These are phyloP conservation scores for Ischnus inquisitorius DNA, from an alignment of 2,888 invertebrate genomes.

Conservation along the genomic window DNA sequence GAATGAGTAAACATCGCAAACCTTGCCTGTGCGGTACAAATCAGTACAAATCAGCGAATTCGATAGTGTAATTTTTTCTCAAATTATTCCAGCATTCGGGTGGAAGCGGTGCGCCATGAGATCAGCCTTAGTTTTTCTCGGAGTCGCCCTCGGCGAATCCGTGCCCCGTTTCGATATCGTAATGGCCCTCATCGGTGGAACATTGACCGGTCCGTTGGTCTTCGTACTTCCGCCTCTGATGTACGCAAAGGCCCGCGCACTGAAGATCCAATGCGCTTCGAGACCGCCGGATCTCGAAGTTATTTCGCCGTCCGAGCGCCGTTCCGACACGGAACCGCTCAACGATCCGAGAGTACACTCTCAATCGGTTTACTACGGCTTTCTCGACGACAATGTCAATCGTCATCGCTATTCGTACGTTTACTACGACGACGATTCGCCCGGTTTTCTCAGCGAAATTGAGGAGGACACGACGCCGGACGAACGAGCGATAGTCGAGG, in stretches of 20 bases:
- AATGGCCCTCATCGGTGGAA: constrained; percentile 94
- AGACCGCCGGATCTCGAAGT: constrained; percentile 71
- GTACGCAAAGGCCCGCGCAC: constrained; percentile 89
- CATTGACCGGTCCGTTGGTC: constrained; percentile 93
- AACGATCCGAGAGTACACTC: constrained; percentile 79
- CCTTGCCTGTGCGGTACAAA: too few species aligned
- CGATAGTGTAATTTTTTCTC: constrained; percentile 9
- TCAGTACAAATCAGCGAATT: too few species aligned
- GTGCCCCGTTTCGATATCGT: constrained; percentile 95
- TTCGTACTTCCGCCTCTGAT: constrained; percentile 94
- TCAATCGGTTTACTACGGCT: constrained; percentile 76
- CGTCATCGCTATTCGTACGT: constrained; percentile 78
- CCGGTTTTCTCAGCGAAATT: constrained; percentile 60
- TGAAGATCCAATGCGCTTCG: constrained; percentile 77
- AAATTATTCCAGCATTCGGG: constrained; percentile 89
- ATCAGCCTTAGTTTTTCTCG: constrained; percentile 89
- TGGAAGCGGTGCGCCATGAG: constrained; percentile 91
- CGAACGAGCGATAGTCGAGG: constrained; percentile 21
- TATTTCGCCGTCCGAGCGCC: constrained; percentile 74
- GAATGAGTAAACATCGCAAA: not conserved
- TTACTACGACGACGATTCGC: constrained; percentile 78
- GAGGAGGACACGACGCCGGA: constrained; percentile 63
- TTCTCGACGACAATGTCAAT: constrained; percentile 68
- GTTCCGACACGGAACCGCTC: constrained; percentile 63
- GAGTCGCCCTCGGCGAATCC: constrained; percentile 92